Evolutionary conservation across 2,113 vertebrate genomes (phyloP), one percentile per base, ranked within the genome.

Genomic region (Hypomesus transpacificus): DNA sequence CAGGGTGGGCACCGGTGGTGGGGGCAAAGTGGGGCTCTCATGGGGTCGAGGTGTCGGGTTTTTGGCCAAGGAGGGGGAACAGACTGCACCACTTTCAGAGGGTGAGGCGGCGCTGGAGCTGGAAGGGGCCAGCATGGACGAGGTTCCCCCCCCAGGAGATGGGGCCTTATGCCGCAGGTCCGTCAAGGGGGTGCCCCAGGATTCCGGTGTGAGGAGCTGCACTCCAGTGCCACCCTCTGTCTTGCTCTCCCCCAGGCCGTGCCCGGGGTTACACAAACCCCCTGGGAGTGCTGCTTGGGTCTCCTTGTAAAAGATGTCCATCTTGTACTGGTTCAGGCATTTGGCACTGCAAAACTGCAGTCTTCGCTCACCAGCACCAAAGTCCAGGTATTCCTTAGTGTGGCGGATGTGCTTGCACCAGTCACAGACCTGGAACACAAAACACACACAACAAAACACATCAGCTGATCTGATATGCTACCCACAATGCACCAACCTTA

Each of bases 291-390:
- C 97, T 67, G 97, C 97, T 92, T 99, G 97, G 71, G 97, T 97
- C 91, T 99, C 97, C 93, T 99, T 99, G 92, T 99, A 99, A 93
- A 99, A 99, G 92, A 99, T 99, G 93, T 99, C 97, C 97, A 99
- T 99, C 90, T 99, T 99, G 89, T 99, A 99, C 87, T 99, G 97
- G 93, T 99, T 99, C 86, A 99, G 94, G 90, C 97, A 99, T 93
- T 99, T 99, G 89, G 97, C 97, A 88, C 97, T 99, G 95, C 97
- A 99, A 91, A 99, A 99, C 92, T 99, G 97, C 91, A 99, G 95
- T 88, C 97, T 91, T 86, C 97, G 89, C 89, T 99, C 97, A 80
- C 97, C 97, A 81, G 97, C 96, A 80, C 97, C 97, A 92, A 99
- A 99, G 91, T 99, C 97, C 91, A 99, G 92, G 91, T 99, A 99